phyloP scores from a whole-genome alignment of 2,797 vertebrate species.

The Nannoperca obscura region DNA sequence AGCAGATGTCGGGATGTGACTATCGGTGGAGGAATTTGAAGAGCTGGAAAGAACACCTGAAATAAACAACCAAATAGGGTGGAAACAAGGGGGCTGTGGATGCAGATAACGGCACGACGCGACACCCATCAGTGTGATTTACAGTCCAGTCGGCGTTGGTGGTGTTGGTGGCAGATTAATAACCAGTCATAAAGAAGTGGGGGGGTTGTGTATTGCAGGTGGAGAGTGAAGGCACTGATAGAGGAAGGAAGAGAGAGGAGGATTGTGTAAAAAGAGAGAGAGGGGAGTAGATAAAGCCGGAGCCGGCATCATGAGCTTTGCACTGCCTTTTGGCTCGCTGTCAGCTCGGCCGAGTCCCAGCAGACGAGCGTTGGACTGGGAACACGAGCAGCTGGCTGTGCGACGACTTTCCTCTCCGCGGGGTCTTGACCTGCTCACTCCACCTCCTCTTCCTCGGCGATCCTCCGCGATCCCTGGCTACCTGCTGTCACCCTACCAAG shows the following conservation, averaged over 20 bases:
- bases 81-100: conserved; percentile 73
- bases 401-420: conserved; percentile 81
- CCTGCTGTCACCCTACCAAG: conserved; percentile 76
- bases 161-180: conserved; percentile 76
- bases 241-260: conserved; percentile 56
- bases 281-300: conserved; percentile 74
- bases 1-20: conserved; percentile 55
- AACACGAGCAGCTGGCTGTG: conserved; percentile 76
- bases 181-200: conserved; percentile 79
- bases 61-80: conserved; percentile 76
- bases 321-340: conserved; percentile 81
- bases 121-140: conserved; percentile 79
- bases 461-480: conserved; percentile 83
- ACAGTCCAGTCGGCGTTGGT: conserved; percentile 64
- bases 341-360: conserved; percentile 80
- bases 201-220: conserved; percentile 62
- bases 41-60: conserved; percentile 67
- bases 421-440: conserved; percentile 70
- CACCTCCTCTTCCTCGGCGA: conserved; percentile 76
- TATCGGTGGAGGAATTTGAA: conserved; percentile 47
- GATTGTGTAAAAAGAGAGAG: conserved; percentile 64
- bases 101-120: conserved; percentile 78
- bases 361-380: conserved; percentile 77
- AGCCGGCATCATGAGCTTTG: conserved; percentile 80
- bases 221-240: conserved; percentile 54